phyloP scores from a whole-genome alignment of 2,113 vertebrate species.

The Spilogale gracilis region DNA sequence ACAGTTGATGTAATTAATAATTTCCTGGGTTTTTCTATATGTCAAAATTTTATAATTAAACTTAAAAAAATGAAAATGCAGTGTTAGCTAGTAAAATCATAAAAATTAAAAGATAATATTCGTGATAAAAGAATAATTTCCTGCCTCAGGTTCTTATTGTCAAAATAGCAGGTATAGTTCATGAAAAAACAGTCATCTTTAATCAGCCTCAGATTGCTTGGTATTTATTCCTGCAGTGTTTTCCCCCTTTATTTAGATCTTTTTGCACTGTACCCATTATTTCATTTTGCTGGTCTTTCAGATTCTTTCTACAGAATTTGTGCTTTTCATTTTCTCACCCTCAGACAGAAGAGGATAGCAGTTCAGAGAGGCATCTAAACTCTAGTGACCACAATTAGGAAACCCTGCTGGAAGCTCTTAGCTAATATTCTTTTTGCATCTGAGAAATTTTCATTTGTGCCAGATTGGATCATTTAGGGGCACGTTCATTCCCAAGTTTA shows the following conservation, averaged over 20 bases:
- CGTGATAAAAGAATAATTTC: neutral
- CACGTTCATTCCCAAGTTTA: neutral
- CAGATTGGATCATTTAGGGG: neutral
- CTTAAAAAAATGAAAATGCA: conserved; percentile 36
- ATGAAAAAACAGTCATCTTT: neutral
- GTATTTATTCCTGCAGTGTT: neutral
- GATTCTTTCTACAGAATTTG: neutral
- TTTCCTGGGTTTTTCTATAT: neutral
- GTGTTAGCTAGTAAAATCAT: conserved; percentile 1
- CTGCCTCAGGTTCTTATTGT: neutral
- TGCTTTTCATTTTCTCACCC: neutral
- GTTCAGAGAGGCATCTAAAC: neutral
- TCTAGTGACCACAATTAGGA: neutral
- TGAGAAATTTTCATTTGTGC: neutral
- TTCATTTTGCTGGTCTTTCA: neutral
- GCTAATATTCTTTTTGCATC: neutral
- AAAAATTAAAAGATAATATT: neutral
- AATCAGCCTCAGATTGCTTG: neutral
- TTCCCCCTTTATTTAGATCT: neutral
- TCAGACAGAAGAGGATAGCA: neutral
- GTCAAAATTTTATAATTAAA: neutral
- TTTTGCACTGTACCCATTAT: neutral
- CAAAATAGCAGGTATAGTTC: neutral
- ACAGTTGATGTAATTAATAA: neutral
- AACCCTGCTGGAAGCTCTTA: neutral